Conservation (phyloP, 2,797 vertebrate species). For the Gila robusta region DNA sequence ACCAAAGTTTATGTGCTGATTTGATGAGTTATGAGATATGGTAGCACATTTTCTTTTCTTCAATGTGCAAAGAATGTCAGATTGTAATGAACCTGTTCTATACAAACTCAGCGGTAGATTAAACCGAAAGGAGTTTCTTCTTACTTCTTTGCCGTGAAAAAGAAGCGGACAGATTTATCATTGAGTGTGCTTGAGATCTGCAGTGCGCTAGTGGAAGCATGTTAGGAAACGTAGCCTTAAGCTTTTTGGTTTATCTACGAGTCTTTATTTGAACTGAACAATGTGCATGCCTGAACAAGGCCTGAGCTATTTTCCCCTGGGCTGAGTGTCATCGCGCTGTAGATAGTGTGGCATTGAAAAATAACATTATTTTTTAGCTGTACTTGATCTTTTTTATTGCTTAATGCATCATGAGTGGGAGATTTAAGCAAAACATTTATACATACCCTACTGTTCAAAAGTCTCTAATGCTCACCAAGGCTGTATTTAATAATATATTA, state of each 20-base stretch:
- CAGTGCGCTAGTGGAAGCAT: slow-evolving; percentile 75
- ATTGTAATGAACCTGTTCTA: neutral
- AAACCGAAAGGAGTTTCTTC: slow-evolving; percentile 6
- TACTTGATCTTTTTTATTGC: slow-evolving; percentile 21
- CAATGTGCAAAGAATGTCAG: neutral
- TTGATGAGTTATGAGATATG: neutral
- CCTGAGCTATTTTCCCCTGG: slow-evolving; percentile 13
- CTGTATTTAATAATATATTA: neutral
- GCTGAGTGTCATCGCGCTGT: slow-evolving; percentile 5
- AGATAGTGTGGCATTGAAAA: slow-evolving; percentile 8
- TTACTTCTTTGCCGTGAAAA: neutral
- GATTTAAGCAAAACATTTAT: neutral
- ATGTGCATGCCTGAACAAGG: slow-evolving; percentile 78
- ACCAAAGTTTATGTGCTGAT: slow-evolving; percentile 8
- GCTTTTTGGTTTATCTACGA: slow-evolving; percentile 65
- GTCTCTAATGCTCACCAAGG: neutral
- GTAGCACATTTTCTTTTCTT: neutral
- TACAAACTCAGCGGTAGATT: neutral
- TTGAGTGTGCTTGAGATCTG: slow-evolving; percentile 58
- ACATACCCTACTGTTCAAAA: neutral
- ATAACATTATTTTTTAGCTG: neutral
- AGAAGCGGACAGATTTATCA: slow-evolving; percentile 10
- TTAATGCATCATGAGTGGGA: neutral
- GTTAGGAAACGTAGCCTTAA: slow-evolving; percentile 74
- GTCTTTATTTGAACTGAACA: slow-evolving; percentile 56